Percentiles rank a stretch among this genome's conserved stretches.
phyloP scores from a whole-genome alignment of 2,797 vertebrate genomes.

The Epinephelus coioides region DNA sequence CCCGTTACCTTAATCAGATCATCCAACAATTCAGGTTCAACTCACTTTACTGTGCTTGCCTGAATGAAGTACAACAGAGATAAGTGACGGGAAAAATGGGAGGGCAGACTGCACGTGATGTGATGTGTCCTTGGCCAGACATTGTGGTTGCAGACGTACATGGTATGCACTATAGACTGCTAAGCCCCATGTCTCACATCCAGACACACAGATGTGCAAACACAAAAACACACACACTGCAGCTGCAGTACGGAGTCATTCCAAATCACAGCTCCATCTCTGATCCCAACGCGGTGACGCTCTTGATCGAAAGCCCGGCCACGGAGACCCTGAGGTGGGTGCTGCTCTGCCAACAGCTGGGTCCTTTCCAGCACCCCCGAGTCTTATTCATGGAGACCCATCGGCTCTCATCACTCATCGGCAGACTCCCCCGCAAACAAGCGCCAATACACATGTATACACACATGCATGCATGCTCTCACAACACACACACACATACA shows the following conservation, averaged over 20 bases:
- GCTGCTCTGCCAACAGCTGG: slow-evolving; percentile 77
- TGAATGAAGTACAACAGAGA: not conserved
- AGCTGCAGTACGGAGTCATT: slow-evolving; percentile 36
- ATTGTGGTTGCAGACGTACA: not conserved
- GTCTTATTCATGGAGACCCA: slow-evolving; percentile 77
- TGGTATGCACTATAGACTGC: not conserved
- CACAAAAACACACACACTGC: slow-evolving; percentile 37
- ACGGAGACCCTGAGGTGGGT: slow-evolving; percentile 64
- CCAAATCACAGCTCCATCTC: slow-evolving; percentile 61
- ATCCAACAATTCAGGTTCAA: not conserved
- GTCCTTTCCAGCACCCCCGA: slow-evolving; percentile 71
- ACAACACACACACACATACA: not conserved
- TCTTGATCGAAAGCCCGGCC: slow-evolving; percentile 66
- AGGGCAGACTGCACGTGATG: not conserved
- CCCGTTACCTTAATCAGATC: not conserved
- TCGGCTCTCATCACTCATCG: slow-evolving; percentile 76
- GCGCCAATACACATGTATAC: not conserved
- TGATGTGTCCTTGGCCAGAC: slow-evolving; percentile 10
- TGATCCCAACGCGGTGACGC: slow-evolving; percentile 60
- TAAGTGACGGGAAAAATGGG: not conserved
- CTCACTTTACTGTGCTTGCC: not conserved
- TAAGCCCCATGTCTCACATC: not conserved
- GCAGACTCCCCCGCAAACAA: slow-evolving; percentile 54
- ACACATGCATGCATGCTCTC: slow-evolving; percentile 22
- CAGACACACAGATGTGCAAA: slow-evolving; percentile 41